Evolutionary conservation across 2,797 vertebrate species (phyloP).

Genomic region (Chaetophractus vellerosus): DNA sequence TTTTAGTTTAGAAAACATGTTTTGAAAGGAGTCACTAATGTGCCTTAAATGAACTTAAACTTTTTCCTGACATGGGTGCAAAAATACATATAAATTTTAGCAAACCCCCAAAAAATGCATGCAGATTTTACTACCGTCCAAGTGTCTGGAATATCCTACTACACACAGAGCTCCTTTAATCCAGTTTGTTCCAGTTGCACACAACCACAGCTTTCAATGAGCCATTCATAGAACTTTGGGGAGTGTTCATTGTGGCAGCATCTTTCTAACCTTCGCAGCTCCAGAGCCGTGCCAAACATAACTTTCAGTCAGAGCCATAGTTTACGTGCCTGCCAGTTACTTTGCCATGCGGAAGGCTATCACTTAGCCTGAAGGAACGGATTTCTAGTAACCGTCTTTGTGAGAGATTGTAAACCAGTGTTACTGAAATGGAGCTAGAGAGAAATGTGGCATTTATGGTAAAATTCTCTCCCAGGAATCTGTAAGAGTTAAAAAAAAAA

Average conservation of each 20-base stretch:
- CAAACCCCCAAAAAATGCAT: background rate
- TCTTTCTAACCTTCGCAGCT: background rate
- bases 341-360: background rate
- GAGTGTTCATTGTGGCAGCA: background rate
- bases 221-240: background rate
- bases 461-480: background rate
- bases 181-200: background rate
- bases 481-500: background rate
- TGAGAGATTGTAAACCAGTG: background rate
- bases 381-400: background rate
- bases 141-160: background rate
- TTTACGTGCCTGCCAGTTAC: accelerated
- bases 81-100: background rate
- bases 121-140: background rate
- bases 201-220: background rate
- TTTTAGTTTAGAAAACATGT: background rate
- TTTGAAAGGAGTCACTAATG: background rate
- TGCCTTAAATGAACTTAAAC: background rate
- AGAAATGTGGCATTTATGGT: background rate
- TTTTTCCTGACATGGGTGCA: background rate
- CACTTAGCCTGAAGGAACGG: accelerated
- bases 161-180: background rate
- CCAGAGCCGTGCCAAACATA: background rate
- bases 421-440: background rate
- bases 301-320: background rate